Conservation (phyloP, 2,113 vertebrate species). For the Genyomyrus donnyi region DNA sequence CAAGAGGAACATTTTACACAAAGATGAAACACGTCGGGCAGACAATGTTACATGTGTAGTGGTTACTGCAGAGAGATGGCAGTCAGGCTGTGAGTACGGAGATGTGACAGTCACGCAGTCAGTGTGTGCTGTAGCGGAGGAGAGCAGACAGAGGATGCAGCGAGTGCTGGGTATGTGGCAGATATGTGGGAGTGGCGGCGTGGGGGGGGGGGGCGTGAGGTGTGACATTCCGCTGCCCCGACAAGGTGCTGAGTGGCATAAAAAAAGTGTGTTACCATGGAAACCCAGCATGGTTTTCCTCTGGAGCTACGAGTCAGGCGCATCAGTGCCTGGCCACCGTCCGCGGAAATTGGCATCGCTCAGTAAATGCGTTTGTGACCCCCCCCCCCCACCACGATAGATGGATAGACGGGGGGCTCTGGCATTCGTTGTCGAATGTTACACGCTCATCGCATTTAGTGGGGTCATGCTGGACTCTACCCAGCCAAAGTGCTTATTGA, state of each 20-base stretch:
- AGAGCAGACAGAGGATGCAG: background rate
- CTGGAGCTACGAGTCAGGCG: background rate
- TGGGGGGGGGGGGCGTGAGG: background rate
- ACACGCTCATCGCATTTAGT: background rate
- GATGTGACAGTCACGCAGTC: background rate
- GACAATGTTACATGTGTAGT: background rate
- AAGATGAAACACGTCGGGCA: background rate
- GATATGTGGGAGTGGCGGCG: background rate
- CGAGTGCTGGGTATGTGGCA: background rate
- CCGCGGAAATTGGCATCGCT: background rate
- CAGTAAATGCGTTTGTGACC: background rate
- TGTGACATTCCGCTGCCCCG: conserved; percentile 14
- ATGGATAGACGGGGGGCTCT: background rate
- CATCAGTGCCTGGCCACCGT: background rate
- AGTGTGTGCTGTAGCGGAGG: background rate
- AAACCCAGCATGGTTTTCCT: background rate
- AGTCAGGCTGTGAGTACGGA: background rate
- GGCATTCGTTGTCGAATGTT: background rate
- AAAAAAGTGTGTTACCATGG: conserved; percentile 17
- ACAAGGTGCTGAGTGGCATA: background rate
- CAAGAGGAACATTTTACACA: background rate
- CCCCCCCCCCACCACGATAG: background rate
- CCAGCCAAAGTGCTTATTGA: background rate
- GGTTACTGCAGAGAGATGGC: background rate
- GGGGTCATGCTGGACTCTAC: background rate